Percentiles rank a stretch among this genome's conserved stretches.
Evolutionary conservation across 2,113 vertebrate genomes (phyloP).

Genomic region (Poecile atricapillus): DNA sequence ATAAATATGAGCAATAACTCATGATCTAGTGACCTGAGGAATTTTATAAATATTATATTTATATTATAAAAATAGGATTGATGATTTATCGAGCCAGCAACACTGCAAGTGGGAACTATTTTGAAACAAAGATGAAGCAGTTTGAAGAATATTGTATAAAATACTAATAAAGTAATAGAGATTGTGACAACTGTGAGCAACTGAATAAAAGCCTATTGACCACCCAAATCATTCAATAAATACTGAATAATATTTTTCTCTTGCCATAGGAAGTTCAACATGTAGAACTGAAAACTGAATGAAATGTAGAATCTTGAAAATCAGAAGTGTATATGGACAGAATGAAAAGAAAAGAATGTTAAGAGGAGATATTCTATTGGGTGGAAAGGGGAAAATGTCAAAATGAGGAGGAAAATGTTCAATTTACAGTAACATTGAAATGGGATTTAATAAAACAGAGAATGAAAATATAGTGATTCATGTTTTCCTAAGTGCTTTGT

Average conservation of each 20-base stretch:
- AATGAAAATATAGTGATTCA: neutral
- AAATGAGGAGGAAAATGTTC: neutral
- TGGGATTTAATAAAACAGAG: neutral
- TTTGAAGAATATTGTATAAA: neutral
- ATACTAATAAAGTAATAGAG: neutral
- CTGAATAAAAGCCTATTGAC: neutral
- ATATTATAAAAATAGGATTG: neutral
- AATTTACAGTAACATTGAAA: neutral
- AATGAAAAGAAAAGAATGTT: neutral
- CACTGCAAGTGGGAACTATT: neutral
- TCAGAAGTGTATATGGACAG: neutral
- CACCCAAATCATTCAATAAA: neutral
- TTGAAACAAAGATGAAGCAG: neutral
- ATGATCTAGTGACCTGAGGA: neutral
- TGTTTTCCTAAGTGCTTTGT: neutral
- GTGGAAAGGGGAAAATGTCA: neutral
- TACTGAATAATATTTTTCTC: neutral
- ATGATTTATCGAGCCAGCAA: neutral
- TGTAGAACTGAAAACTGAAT: neutral
- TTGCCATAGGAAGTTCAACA: neutral
- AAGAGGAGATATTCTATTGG: neutral
- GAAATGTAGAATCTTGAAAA: neutral
- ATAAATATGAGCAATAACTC: neutral
- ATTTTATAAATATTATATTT: neutral
- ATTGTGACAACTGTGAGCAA: neutral